Base-by-base conservation (phyloP, 2,797 vertebrate genomes). In the Jordanella pulchra region DNA sequence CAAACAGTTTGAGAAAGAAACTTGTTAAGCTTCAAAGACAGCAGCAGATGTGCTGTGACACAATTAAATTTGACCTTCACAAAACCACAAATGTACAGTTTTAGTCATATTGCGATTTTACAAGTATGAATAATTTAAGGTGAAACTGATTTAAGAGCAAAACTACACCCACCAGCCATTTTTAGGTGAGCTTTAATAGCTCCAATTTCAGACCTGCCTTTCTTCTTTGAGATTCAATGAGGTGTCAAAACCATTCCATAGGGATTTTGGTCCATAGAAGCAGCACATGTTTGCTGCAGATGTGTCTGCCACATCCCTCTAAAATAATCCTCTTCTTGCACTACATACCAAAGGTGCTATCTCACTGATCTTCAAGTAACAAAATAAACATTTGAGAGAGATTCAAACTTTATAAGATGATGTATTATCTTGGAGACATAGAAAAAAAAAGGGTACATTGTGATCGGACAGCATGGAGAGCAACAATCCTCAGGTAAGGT, bases 1-100 rank as follows among this genome's bases (percentile, higher is more conserved):
- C 64, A 71, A 69, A 72, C 73, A 74, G 70, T 77, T 69, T 35
- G 71, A 68, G 42, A 75, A 71, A 61, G 44, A 56, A 65, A 47
- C 72, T 47, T 75, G 79, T 81, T 83, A 76, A 69, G 66, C 73
- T 53, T 44, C 13, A 63, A 15, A 61, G 23, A 42, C 7, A 14
- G 7, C 23, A 66, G 74, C 18, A 74, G 47, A 68, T 76, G 75
- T 55, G 28, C 7, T 64, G 25, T 73, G 32, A 61, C 42, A 12
- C 44, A 32, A 51, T 28, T 51, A 66, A 53, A 56, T 80, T 71
- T 69, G 60, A 45, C 53, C 25, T 72, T 65, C 10, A 17, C 61
- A 44, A 47, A 18, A 77, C 32, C 69, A 65, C 50, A 55, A 45
- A 11, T 65, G 65, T 39, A 28, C 11, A 23, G 60, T 79, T 61